phyloP scores from a whole-genome alignment of 2,113 vertebrate species.

The Cephalopholis sonnerati region DNA sequence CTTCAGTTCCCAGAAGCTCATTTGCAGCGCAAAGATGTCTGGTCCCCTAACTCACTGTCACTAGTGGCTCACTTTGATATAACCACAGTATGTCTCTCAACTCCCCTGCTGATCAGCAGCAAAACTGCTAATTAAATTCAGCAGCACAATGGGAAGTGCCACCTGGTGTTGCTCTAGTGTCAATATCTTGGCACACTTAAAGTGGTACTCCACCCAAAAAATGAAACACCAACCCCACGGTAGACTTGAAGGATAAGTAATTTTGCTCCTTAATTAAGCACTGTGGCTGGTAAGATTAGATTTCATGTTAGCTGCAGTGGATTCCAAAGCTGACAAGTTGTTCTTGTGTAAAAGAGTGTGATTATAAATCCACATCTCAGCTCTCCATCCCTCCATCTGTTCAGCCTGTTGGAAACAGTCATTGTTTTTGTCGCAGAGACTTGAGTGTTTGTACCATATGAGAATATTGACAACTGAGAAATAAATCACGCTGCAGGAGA shows the following conservation, averaged over 20 bases:
- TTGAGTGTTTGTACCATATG: constrained; percentile 2
- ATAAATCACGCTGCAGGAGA: background rate
- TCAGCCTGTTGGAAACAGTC: constrained; percentile 8
- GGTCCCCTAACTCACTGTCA: constrained; percentile 50
- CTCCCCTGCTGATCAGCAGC: constrained; percentile 65
- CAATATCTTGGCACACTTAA: constrained; percentile 18
- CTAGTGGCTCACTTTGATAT: constrained; percentile 68
- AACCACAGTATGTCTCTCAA: constrained; percentile 59
- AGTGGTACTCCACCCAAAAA: background rate
- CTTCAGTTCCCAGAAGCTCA: constrained; percentile 44
- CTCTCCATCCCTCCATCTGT: constrained; percentile 11
- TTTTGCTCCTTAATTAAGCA: background rate
- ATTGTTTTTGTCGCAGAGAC: constrained; percentile 11
- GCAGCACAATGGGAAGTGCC: constrained; percentile 57
- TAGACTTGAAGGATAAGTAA: background rate
- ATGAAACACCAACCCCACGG: background rate
- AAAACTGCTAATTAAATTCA: constrained; percentile 78
- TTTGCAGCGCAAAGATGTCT: constrained; percentile 61
- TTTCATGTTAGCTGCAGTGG: background rate
- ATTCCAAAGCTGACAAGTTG: background rate
- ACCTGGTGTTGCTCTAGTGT: constrained; percentile 45
- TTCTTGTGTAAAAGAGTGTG: background rate
- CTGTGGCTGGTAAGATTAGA: background rate
- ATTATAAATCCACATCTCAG: constrained; percentile 8
- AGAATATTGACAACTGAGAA: background rate